phyloP scores from a whole-genome alignment of 2,797 vertebrate species.

The Argyrosomus regius region DNA sequence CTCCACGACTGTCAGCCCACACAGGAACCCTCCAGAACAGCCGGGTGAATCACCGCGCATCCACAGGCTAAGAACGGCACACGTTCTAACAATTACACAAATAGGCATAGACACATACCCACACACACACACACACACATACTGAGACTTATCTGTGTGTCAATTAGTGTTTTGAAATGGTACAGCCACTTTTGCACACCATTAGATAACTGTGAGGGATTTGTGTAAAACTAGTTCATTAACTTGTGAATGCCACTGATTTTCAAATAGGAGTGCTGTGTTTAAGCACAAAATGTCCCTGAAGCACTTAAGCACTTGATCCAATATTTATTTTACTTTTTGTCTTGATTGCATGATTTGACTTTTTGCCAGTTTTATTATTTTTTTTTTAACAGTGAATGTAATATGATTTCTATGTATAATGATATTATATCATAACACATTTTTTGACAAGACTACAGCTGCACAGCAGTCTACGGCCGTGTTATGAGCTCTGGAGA shows the following conservation, averaged over 20 bases:
- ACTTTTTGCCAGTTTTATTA: slow-evolving; percentile 1
- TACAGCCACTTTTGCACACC: slow-evolving; percentile 54
- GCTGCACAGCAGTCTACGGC: neutral
- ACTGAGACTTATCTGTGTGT: slow-evolving; percentile 46
- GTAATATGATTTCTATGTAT: too few relatives aligned
- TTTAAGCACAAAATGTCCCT: slow-evolving; percentile 40
- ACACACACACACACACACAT: slow-evolving; percentile 22
- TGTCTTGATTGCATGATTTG: slow-evolving; percentile 15
- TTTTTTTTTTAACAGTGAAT: slow-evolving; percentile 6
- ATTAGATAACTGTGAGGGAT: slow-evolving; percentile 50
- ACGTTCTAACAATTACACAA: slow-evolving; percentile 56
- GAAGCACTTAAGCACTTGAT: slow-evolving; percentile 43
- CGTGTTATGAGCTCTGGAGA: neutral
- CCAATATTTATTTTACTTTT: slow-evolving; percentile 40
- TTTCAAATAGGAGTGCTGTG: slow-evolving; percentile 37
- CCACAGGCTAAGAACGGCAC: slow-evolving; percentile 63
- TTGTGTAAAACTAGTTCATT: slow-evolving; percentile 49
- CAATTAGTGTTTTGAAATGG: slow-evolving; percentile 54
- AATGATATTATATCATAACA: too few relatives aligned
- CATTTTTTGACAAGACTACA: neutral
- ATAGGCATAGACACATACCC: slow-evolving; percentile 51
- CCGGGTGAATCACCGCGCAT: slow-evolving; percentile 74
- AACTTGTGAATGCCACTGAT: slow-evolving; percentile 48
- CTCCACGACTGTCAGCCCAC: slow-evolving; percentile 60
- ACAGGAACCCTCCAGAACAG: slow-evolving; percentile 67